Base-by-base conservation (phyloP, 1,140 invertebrate genomes). In the Sitobion miscanthi region DNA sequence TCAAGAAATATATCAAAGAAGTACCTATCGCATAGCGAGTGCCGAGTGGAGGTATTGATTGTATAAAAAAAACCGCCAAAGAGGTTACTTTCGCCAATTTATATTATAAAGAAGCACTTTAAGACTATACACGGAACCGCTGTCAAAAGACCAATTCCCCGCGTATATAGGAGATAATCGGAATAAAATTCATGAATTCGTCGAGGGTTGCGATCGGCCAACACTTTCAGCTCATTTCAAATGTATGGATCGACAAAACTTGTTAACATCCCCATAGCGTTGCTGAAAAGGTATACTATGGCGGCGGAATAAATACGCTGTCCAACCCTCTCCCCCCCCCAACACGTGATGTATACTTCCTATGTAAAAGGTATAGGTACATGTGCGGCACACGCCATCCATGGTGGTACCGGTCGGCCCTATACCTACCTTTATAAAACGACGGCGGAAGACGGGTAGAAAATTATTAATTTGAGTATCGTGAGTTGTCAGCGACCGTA, bases 191-290 rank as follows among this genome's bases (percentile, higher is more conserved):
- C 91, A 93, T 86, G 82, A 57, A 86, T 93, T 86, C 91, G 47
- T 93, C 35, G n/a, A 42, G 35, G 38, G 88, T 42, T 49, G 30
- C 69, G n/a, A 85, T 85, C 77, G 77, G 49, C 45, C 91, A 38
- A 92, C 91, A 52, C 47, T 38, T 83, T 92, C 30, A 25, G 91
- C 91, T 93, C 91, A 86, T 93, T 93, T 93, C 49, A 17, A 93
- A 93, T 93, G 91, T 93, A 93, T 93, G 91, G 82, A 93, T 93
- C 91, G 91, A 93, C 91, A 93, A 93, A 93, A 93, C 91, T 93
- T 85, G 82, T 93, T 93, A 93, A 85, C 91, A 30, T 86, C 25
- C 82, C 47, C 77, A 69, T 77, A 45, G 89, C 62, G 42, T 47
- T 49, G 23, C 30, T 9, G 7, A 92, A 38, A 54, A 49, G 90